Percentiles rank a stretch among this genome's conserved stretches.
These are phyloP conservation scores for Acronicta psi DNA, from an alignment of 2,888 invertebrate genomes.

Conservation along the genomic window DNA sequence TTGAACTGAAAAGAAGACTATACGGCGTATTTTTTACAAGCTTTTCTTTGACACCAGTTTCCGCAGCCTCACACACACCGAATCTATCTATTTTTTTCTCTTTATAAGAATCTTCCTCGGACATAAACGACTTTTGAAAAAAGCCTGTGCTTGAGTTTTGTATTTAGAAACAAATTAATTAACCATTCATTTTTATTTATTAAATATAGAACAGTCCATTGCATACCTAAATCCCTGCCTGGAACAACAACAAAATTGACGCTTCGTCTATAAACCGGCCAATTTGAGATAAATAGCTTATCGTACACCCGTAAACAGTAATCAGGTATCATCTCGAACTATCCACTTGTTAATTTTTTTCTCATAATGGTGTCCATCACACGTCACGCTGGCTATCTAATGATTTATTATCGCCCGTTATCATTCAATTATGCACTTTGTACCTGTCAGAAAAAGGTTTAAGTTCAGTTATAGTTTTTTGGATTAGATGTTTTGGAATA, in stretches of 20 bases:
- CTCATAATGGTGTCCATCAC: slow-evolving; percentile 72
- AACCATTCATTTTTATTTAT: too few species aligned
- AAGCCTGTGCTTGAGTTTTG: too few species aligned
- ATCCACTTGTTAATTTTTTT: slow-evolving; percentile 68
- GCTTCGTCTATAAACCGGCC: slow-evolving; percentile 71
- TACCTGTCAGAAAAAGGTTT: slow-evolving; percentile 56
- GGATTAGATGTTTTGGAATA: slow-evolving; percentile 63
- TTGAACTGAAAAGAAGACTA: too few species aligned
- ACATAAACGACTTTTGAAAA: too few species aligned
- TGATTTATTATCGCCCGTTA: slow-evolving; percentile 74
- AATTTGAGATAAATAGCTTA: slow-evolving; percentile 79
- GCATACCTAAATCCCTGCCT: slow-evolving; percentile 35
- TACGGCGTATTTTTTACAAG: too few species aligned
- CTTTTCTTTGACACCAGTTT: too few species aligned
- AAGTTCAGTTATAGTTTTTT: slow-evolving; percentile 50
- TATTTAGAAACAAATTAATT: too few species aligned
- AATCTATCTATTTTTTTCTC: too few species aligned
- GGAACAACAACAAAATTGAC: slow-evolving; percentile 56
- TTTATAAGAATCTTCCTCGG: too few species aligned
- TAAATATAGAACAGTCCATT: too few species aligned
- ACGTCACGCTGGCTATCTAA: slow-evolving; percentile 75
- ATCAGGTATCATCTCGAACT: slow-evolving; percentile 74
- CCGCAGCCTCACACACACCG: too few species aligned
- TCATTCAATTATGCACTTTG: slow-evolving; percentile 67
- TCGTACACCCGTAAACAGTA: slow-evolving; percentile 71